Base-by-base conservation (phyloP, 2,113 vertebrate genomes). In the Cyphomyrus plagiostoma region DNA sequence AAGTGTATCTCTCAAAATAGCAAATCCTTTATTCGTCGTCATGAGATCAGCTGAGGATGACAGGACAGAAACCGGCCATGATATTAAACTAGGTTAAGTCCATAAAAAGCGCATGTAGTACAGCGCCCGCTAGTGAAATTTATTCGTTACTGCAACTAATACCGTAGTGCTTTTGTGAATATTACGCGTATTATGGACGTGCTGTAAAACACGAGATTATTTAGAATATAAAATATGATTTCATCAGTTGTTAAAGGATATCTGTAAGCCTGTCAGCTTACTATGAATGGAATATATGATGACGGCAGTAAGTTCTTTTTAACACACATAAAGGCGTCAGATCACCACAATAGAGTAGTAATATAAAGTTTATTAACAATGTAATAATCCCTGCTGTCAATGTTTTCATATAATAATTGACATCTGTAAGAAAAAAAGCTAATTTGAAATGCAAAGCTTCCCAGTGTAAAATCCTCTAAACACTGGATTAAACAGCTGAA, bases 351-450 rank as follows among this genome's bases (percentile, higher is more conserved):
- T n/a, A 15, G 30, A 53, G 49, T 56, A 89, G 52, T 74, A 82
- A 30, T 89, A 89, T 74, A 89, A 89, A 89, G 88, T 89, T 82
- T 83, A 89, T 89, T 89, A 82, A 77, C 48, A 88, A 49, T 17
- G 48, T 53, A 89, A 50, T 89, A 77, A 89, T 82, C 74, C 77
- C 74, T 87, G 26, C 88, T 56, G 70, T 11, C 48, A 80, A 19
- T 21, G 86, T 39, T 58, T 30, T 58, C 30, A 35, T 53, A 50
- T 83, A 70, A 86, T 49, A 70, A 86, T 49, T 23, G 26, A 86
- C 26, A 52, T 17, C 1, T 86, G 85, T 19, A 83, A 83, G 35
- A 83, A 48, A 83, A 83, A 83, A 80, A 19, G 48, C 21, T 53
- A 49, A 86, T 70, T 74, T 88, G 46, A 88, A 50, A 77, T n/a